Evolutionary conservation across 2,797 vertebrate genomes (phyloP).

Genomic region (Acanthiza pusilla): DNA sequence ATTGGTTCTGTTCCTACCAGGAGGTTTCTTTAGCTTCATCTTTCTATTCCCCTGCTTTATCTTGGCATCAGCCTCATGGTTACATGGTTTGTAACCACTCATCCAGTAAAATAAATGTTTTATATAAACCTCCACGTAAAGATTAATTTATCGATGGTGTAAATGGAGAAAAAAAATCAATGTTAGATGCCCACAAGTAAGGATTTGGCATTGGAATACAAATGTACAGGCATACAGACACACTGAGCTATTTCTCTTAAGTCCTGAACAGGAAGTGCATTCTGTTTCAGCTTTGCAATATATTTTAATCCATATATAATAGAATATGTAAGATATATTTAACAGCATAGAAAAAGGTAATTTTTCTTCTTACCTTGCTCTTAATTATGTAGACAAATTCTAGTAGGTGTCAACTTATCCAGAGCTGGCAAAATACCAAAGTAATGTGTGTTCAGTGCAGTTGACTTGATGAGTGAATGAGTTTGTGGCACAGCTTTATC

Average conservation of each 20-base stretch:
- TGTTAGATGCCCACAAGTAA: neutral
- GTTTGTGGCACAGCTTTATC: neutral
- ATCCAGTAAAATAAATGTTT: neutral
- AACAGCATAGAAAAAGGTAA: neutral
- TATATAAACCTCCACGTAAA: neutral
- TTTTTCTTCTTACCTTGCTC: neutral
- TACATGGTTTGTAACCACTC: neutral
- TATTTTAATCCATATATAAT: neutral
- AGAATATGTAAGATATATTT: neutral
- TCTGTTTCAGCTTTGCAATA: neutral
- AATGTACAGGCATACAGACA: neutral
- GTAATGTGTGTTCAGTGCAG: neutral
- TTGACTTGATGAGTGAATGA: neutral
- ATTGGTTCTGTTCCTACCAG: neutral
- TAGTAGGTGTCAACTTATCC: neutral
- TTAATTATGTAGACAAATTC: neutral
- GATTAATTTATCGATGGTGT: neutral
- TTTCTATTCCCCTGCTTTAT: neutral
- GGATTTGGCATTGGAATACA: neutral
- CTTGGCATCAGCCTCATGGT: neutral
- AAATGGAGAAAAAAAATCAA: neutral
- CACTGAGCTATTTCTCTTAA: neutral
- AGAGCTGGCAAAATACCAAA: neutral
- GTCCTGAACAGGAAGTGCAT: neutral
- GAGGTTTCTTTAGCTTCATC: neutral